Percentiles rank a stretch among this genome's conserved stretches.
Evolutionary conservation across 2,797 vertebrate genomes (phyloP).

Genomic region (Liparis tanakae): DNA sequence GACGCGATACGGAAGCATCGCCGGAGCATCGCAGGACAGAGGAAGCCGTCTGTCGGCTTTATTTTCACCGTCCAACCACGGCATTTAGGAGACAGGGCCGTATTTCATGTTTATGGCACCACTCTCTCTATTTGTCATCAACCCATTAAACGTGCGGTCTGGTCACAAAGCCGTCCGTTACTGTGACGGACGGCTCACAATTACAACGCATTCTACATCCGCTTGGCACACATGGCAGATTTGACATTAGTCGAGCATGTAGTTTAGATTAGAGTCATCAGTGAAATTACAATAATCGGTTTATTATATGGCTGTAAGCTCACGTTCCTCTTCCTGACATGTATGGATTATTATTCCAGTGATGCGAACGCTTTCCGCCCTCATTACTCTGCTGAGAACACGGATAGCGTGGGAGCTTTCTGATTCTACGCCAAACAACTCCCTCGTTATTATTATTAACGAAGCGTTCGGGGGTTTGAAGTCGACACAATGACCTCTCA

Average conservation of each 20-base stretch:
- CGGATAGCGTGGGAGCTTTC: slow-evolving; percentile 9
- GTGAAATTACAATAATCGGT: slow-evolving; percentile 27
- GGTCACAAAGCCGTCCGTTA: neutral
- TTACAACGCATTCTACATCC: neutral
- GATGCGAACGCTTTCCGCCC: neutral
- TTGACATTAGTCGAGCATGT: neutral
- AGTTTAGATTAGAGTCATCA: slow-evolving; percentile 7
- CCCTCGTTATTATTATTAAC: slow-evolving; percentile 12
- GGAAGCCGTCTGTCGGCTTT: slow-evolving; percentile 28
- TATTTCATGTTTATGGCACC: slow-evolving; percentile 14
- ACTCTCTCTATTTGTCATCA: neutral
- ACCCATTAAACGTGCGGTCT: slow-evolving; percentile 1
- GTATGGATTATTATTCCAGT: slow-evolving; percentile 30
- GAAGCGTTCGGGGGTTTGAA: neutral
- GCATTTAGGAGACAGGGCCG: neutral
- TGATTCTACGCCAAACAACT: slow-evolving; percentile 23
- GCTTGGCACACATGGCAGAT: neutral
- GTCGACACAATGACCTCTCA: neutral
- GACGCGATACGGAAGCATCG: slow-evolving; percentile 1
- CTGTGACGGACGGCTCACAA: slow-evolving; percentile 13
- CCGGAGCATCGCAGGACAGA: slow-evolving; percentile 13
- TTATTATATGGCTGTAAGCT: slow-evolving; percentile 1
- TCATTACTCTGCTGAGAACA: neutral
- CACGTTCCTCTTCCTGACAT: slow-evolving; percentile 10
- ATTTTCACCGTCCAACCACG: slow-evolving; percentile 14